phyloP scores from a whole-genome alignment of 2,113 vertebrate species.

The Vulpes ferrilata region DNA sequence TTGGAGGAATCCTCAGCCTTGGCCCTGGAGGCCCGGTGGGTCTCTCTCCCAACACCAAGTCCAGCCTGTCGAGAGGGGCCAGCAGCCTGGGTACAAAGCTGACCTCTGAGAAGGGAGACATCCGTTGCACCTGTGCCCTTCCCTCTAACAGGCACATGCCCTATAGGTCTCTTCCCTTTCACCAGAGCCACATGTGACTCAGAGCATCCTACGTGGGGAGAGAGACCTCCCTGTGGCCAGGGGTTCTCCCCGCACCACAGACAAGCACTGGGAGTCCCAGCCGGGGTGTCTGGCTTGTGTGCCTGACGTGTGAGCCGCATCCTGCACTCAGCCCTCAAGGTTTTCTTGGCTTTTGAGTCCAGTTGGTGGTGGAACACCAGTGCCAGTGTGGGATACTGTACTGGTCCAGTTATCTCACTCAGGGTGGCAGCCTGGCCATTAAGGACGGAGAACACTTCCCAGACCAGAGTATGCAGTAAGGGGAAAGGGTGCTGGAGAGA shows the following conservation, averaged over 20 bases:
- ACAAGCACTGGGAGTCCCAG: background rate
- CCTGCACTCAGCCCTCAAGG: background rate
- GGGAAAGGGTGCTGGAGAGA: no score
- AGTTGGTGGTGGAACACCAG: background rate
- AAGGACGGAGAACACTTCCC: background rate
- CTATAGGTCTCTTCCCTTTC: accelerated
- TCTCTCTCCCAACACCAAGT: background rate
- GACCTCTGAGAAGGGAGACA: background rate
- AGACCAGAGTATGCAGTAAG: background rate
- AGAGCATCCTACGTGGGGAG: background rate
- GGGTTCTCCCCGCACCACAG: accelerated
- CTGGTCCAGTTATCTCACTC: background rate
- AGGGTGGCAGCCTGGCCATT: background rate
- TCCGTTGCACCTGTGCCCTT: background rate
- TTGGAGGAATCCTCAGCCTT: accelerated
- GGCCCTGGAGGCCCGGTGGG: background rate
- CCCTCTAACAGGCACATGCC: accelerated
- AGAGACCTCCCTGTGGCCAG: no score
- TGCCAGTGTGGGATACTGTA: background rate
- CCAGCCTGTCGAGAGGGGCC: background rate
- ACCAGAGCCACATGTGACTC: background rate
- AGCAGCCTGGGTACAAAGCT: background rate
- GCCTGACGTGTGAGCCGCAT: no score
- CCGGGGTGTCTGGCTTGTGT: accelerated
- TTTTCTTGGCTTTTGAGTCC: background rate